Percentiles rank a stretch among this genome's conserved stretches.
These are phyloP conservation scores for Epizoanthus ramosus DNA, from an alignment of 92 coral and sea anemone genomes.

Conservation along the genomic window DNA sequence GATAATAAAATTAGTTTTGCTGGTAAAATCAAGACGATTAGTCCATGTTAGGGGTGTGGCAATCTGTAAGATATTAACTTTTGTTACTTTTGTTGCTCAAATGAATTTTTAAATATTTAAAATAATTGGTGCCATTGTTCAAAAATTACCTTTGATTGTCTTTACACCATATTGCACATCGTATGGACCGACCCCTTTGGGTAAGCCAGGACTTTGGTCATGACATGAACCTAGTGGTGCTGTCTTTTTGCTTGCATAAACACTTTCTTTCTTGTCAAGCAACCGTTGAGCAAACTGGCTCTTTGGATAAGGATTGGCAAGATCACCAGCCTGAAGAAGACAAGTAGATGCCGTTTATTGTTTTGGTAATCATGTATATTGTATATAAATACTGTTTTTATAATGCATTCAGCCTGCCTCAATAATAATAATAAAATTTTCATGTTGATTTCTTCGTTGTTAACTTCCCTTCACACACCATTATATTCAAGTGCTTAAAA, in stretches of 20 bases:
- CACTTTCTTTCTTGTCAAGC: conserved; percentile 83
- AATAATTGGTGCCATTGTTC: neutral
- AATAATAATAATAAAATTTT: too few species aligned
- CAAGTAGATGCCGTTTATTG: neutral
- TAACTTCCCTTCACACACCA: too few species aligned
- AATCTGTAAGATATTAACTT: neutral
- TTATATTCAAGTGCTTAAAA: too few species aligned
- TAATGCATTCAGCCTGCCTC: too few species aligned
- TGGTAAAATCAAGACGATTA: too few species aligned
- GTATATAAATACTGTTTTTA: neutral
- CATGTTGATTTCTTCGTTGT: too few species aligned
- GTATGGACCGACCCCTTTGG: conserved; percentile 82
- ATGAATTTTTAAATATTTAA: too few species aligned
- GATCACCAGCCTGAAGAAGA: conserved; percentile 87
- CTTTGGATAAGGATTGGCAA: conserved; percentile 83
- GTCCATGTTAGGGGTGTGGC: too few species aligned
- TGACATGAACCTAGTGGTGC: conserved; percentile 91
- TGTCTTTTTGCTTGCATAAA: conserved; percentile 80
- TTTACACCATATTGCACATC: conserved; percentile 90
- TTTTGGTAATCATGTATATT: neutral
- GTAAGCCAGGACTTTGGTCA: conserved; percentile 85
- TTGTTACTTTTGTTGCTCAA: neutral
- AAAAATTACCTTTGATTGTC: conserved; percentile 79
- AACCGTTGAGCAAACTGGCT: conserved; percentile 85
- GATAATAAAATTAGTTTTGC: neutral